phyloP scores from a whole-genome alignment of 2,113 vertebrate species.

The Tursiops truncatus region DNA sequence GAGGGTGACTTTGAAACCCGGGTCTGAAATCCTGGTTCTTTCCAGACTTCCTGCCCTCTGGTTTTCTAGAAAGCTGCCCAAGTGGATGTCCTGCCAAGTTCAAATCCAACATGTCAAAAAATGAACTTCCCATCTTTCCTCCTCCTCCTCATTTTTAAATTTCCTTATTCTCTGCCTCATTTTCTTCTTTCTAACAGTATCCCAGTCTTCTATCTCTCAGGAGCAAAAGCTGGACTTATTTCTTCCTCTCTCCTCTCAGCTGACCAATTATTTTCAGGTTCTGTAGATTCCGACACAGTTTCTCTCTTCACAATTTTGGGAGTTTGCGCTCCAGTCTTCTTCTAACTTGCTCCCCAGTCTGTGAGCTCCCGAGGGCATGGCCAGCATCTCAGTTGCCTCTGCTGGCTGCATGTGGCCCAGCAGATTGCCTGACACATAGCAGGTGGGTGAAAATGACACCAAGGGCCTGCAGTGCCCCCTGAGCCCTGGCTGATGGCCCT shows the following conservation, averaged over 20 bases:
- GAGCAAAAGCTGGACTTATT: accelerated
- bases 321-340: neutral
- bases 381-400: neutral
- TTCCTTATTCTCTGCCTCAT: neutral
- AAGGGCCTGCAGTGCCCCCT: accelerated
- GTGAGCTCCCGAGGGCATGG: accelerated
- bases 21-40: neutral
- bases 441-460: neutral
- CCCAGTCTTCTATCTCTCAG: neutral
- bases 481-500: accelerated
- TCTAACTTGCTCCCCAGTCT: neutral
- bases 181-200: accelerated
- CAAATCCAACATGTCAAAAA: neutral
- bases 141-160: neutral
- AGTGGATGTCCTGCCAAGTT: neutral
- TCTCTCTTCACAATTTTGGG: neutral
- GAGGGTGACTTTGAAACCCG: neutral
- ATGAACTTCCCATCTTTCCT: neutral
- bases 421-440: accelerated
- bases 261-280: neutral
- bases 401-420: accelerated
- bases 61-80: neutral
- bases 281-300: accelerated
- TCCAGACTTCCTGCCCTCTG: neutral
- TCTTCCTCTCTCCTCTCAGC: too few relatives aligned